A percentile compares a stretch with the other conserved stretches of the same genome.
Evolutionary conservation across 2,113 vertebrate species (phyloP).

Genomic region (Cairina moschata): DNA sequence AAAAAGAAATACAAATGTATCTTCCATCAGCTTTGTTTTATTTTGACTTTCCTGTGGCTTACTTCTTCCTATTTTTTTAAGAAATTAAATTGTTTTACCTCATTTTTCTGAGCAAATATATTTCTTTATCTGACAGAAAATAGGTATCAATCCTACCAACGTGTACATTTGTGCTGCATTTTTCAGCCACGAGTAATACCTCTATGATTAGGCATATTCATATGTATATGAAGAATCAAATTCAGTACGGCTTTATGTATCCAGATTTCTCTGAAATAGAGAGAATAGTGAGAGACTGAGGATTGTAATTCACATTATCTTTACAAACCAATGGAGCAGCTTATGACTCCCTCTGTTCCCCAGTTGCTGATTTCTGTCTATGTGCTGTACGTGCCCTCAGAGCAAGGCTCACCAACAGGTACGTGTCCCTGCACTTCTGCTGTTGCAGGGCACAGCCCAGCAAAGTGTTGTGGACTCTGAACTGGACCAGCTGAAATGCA

Average conservation of each 20-base stretch:
- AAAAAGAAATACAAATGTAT: not conserved
- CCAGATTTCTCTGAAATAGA: not conserved
- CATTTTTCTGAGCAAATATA: not conserved
- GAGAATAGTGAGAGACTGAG: not conserved
- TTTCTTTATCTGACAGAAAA: not conserved
- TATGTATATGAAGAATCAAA: not conserved
- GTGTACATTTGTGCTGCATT: not conserved
- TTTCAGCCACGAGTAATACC: not conserved
- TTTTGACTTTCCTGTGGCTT: not conserved
- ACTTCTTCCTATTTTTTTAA: not conserved
- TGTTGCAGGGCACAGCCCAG: accelerated
- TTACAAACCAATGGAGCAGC: not conserved
- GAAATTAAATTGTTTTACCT: not conserved
- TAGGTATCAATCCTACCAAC: not conserved
- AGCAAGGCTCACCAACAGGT: not conserved
- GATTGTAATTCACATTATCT: not conserved
- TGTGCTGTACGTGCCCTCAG: not conserved
- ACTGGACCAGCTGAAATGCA: accelerated
- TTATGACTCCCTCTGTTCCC: not conserved
- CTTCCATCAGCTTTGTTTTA: not conserved
- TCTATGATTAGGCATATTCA: not conserved
- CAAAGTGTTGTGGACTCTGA: accelerated
- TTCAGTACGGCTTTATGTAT: not conserved
- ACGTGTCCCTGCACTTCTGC: accelerated
- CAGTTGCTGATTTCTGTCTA: not conserved